Evolutionary conservation across 1,140 invertebrate genomes (phyloP), one percentile per base, ranked within the genome.

Genomic region (Drosophila nikananu): DNA sequence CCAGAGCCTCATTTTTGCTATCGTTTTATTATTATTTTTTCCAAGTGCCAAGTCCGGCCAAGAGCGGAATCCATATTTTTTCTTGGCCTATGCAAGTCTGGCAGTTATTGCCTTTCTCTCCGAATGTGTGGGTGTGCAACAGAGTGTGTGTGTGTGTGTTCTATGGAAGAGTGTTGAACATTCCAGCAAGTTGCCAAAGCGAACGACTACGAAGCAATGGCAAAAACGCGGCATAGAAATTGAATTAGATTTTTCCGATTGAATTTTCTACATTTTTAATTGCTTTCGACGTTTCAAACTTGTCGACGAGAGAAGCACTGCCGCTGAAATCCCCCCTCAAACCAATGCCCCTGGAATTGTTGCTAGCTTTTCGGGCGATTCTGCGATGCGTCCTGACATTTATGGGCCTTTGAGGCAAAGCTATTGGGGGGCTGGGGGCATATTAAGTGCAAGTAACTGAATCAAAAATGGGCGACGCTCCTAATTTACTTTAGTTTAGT

Each of bases 201-300:
- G 61, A 68, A 61, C 82, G 67, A 59, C 64, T 66, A 67, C 68
- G 75, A 82, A 55, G 71, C 83, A 84, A 86, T 83, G 83, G 83
- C 83, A 83, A 89, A 73, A 89, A 89, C 83, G 86, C 83, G 84
- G 81, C 84, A 89, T 89, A 84, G 86, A 90, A 90, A 90, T 90
- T 76, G 86, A 90, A 90, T 90, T 90, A 90, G 86, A 90, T 90
- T 90, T 90, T 90, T 86, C 86, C 86, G 86, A 90, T 90, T 90
- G 86, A 90, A 86, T 90, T 90, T 90, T 90, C 86, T 90, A 90
- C 86, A 90, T 91, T 90, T 89, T 90, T 90, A 90, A 90, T 90
- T 90, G 86, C 86, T 90, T 90, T 90, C 86, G 86, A 91, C 86
- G 63, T 90, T 90, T 90, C 75, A 86, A 57, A 90, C 81, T 90